Percentiles rank a stretch among this genome's conserved stretches.
Conservation (phyloP, 1,140 invertebrate genomes). For the Varroa destructor region DNA sequence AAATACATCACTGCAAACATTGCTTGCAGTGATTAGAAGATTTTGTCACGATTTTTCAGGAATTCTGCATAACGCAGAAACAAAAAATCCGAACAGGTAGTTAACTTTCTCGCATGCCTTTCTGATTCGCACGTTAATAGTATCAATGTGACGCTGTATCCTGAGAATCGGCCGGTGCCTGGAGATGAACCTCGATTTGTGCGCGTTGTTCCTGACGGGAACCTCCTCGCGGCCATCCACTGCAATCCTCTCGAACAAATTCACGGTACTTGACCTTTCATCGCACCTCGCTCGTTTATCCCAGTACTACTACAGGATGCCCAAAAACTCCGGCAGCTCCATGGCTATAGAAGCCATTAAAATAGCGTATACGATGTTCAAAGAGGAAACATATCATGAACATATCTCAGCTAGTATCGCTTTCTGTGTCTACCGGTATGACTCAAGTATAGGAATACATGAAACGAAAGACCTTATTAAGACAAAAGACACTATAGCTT, state of each 20-base stretch:
- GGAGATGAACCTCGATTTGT: constrained; percentile 14
- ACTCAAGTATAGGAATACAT: not conserved
- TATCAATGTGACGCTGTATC: constrained; percentile 13
- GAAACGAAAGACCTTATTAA: not conserved
- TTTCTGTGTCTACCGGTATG: not conserved
- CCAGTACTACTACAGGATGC: not conserved
- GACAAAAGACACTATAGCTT: not conserved
- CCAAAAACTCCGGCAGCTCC: not conserved
- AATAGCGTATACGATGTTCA: not conserved
- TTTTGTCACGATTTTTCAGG: no score
- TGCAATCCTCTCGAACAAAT: constrained; percentile 20
- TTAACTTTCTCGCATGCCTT: no score
- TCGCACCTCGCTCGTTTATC: not conserved
- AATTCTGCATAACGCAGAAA: no score
- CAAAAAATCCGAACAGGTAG: no score
- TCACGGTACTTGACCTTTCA: not conserved
- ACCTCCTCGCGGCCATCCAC: constrained; percentile 10
- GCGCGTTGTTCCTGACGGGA: constrained; percentile 2
- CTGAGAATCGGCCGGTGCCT: constrained; percentile 1
- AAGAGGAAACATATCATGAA: not conserved
- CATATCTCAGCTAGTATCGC: not conserved
- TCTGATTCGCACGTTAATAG: not conserved
- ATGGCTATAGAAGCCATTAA: not conserved
- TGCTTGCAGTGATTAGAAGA: no score
- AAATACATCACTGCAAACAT: no score